These are phyloP conservation scores for Enteromius argenteus DNA, from an alignment of 2,797 vertebrate species.

Conservation along the genomic window DNA sequence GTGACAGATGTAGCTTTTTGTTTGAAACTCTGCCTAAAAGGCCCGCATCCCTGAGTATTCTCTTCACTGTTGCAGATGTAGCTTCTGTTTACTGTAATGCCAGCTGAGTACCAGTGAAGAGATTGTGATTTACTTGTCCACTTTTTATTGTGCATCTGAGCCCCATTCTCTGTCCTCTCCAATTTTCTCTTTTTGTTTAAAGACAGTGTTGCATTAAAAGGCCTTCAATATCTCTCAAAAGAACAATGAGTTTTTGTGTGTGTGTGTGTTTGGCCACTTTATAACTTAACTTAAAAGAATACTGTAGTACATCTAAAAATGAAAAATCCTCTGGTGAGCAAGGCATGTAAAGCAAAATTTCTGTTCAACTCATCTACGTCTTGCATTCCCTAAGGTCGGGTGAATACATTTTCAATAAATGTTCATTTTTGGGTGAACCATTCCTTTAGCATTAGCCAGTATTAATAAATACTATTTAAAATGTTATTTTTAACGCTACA, in stretches of 20 bases:
- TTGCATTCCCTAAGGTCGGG: neutral
- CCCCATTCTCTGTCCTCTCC: neutral
- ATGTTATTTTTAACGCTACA: neutral
- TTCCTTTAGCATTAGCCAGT: neutral
- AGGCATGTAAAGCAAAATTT: neutral
- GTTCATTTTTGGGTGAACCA: neutral
- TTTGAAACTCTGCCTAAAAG: slow-evolving; percentile 13
- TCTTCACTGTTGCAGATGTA: neutral
- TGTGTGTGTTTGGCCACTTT: neutral
- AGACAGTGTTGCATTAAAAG: neutral
- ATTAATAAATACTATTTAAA: neutral
- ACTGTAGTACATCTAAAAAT: neutral
- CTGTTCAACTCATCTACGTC: neutral
- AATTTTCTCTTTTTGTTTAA: neutral
- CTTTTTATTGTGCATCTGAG: neutral
- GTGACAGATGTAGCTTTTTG: neutral
- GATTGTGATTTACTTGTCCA: slow-evolving; percentile 3
- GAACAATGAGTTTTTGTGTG: neutral
- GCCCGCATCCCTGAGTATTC: neutral
- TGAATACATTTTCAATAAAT: neutral
- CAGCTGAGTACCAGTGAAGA: slow-evolving; percentile 8
- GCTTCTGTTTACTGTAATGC: neutral
- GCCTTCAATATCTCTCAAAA: neutral
- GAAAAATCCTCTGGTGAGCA: neutral
- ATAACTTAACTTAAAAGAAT: neutral